Base-by-base conservation (phyloP, 2,888 invertebrate species). In the Zaprionus obscuricornis region DNA sequence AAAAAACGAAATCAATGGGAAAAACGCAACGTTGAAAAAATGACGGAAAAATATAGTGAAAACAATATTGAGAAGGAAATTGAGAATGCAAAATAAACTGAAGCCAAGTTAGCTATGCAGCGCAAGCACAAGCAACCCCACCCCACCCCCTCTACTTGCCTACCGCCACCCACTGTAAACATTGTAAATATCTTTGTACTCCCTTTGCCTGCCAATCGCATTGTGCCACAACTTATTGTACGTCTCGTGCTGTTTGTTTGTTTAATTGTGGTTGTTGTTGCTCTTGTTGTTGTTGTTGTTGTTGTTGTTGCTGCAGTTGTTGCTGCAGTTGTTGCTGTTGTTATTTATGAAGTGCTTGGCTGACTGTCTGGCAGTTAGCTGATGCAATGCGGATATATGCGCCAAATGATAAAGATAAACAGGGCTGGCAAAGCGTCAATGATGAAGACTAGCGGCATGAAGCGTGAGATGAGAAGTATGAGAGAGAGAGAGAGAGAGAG, bases 371-470 rank as follows among this genome's bases (percentile, higher is more conserved):
- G 57, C 56, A 68, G 56, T 52, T 33, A 31, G 54, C 51, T 69
- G 65, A 69, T 69, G 70, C 84, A 81, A 85, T 85, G 84, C 85
- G 85, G 85, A 84, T 84, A 73, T 71, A 60, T 69, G 59, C 57
- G n/a, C 36, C 56, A 67, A 51, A 59, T 73, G 66, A 60, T 69
- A 64, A 52, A 56, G 57, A 57, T 60, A 59, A 68, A 52, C 47
- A 50, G 42, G 14, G 34, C 16, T n/a, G n/a, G n/a, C n/a, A n/a
- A n/a, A n/a, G n/a, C n/a, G n/a, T n/a, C n/a, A n/a, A n/a, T n/a
- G n/a, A n/a, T n/a, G n/a, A n/a, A 22, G 2, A 46, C 46, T 26
- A 6, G 20, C 45, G 14, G 22, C 17, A 3, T 22, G 13, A 10
- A 33, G 22, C 22, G 22, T n/a, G n/a, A n/a, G n/a, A n/a, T n/a